These are phyloP conservation scores for Argyra leucocephala DNA, from an alignment of 2,888 invertebrate species.

Conservation along the genomic window DNA sequence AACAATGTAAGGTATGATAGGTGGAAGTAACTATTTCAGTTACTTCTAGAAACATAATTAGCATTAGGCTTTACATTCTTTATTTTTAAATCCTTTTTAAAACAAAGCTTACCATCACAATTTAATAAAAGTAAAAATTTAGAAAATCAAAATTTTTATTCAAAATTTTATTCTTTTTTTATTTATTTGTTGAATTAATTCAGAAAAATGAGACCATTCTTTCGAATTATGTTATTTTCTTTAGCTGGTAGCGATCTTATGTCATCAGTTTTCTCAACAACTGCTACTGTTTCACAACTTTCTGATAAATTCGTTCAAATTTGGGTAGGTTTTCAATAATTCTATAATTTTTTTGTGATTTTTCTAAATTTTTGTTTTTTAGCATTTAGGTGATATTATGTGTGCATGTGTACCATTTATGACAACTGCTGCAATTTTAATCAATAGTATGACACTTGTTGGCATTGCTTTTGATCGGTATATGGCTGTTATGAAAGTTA, in stretches of 20 bases:
- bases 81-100: no score
- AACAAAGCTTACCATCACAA: no score
- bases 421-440: constrained; percentile 46
- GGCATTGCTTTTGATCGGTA: constrained; percentile 51
- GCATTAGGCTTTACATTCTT: no score
- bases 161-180: neutral
- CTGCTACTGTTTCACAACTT: constrained; percentile 34
- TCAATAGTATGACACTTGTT: constrained; percentile 47
- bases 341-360: neutral
- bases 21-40: no score
- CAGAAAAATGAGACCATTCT: constrained; percentile 47
- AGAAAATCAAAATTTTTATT: no score
- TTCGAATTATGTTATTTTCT: constrained; percentile 46
- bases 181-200: constrained; percentile 14
- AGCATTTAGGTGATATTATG: constrained; percentile 45
- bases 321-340: constrained; percentile 31
- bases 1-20: no score
- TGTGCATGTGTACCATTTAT: constrained; percentile 47
- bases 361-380: neutral
- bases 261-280: constrained; percentile 31
- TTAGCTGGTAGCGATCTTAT: constrained; percentile 46
- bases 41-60: no score
- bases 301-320: constrained; percentile 30
- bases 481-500: constrained; percentile 43
- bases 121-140: no score